Conservation (phyloP, 2,888 invertebrate genomes). For the Agrotis exclamationis region DNA sequence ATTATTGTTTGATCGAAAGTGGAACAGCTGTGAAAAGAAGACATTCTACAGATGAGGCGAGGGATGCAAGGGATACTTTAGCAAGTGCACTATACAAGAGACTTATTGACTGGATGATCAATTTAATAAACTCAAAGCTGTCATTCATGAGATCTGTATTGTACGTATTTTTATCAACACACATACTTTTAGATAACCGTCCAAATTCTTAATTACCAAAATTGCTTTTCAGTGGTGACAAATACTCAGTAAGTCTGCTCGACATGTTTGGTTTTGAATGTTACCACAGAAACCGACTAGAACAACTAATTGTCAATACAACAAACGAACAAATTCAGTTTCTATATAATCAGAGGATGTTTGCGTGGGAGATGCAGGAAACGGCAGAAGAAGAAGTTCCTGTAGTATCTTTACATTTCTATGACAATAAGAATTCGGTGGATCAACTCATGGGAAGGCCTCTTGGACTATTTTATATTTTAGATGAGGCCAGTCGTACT, state of each 20-base stretch:
- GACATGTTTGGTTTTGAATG: constrained; percentile 99
- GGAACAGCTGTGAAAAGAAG: constrained; percentile 93
- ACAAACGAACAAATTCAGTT: constrained; percentile 98
- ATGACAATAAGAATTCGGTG: constrained; percentile 96
- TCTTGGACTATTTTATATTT: constrained; percentile 95
- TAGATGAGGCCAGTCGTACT: constrained; percentile 96
- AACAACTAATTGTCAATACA: constrained; percentile 97
- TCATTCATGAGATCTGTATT: constrained; percentile 96
- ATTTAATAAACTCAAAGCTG: constrained; percentile 96
- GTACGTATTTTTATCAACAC: constrained; percentile 91
- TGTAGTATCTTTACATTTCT: constrained; percentile 94
- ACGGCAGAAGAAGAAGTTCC: constrained; percentile 95
- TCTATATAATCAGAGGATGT: constrained; percentile 97
- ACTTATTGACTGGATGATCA: constrained; percentile 97
- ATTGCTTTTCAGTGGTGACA: constrained; percentile 94
- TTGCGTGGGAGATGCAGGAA: constrained; percentile 97
- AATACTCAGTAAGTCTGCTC: constrained; percentile 95
- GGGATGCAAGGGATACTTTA: constrained; percentile 96
- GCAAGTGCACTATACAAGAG: constrained; percentile 96
- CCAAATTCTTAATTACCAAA: constrained; percentile 11
- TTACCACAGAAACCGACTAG: constrained; percentile 95
- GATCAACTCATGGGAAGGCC: constrained; percentile 97
- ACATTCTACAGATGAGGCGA: constrained; percentile 95
- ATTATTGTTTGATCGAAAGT: constrained; percentile 95
- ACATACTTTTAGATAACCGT: not conserved